Percentiles rank a stretch among this genome's conserved stretches.
phyloP scores from a whole-genome alignment of 2,113 vertebrate species.

The Tautogolabrus adspersus region DNA sequence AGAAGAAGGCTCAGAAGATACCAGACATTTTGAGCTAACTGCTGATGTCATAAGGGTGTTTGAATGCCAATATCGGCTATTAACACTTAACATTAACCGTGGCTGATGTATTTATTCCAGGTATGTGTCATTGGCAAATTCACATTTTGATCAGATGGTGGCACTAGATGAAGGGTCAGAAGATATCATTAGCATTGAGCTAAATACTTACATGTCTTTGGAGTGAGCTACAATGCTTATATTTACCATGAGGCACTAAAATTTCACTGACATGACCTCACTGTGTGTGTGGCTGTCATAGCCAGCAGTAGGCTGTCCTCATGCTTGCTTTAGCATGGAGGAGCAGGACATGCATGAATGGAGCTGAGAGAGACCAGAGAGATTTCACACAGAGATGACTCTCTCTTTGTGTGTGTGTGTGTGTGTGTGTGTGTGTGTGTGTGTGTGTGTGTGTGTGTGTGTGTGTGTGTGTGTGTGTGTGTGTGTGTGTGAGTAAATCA shows the following conservation, averaged over 20 bases:
- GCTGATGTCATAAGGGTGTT: too few relatives aligned
- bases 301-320: conserved; percentile 65
- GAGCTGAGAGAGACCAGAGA: conserved; percentile 64
- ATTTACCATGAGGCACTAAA: too few relatives aligned
- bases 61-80: too few relatives aligned
- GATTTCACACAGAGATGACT: conserved; percentile 64
- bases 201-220: too few relatives aligned
- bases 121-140: too few relatives aligned
- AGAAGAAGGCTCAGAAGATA: neutral
- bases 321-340: conserved; percentile 72
- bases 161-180: too few relatives aligned
- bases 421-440: conserved; percentile 43
- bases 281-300: conserved; percentile 55
- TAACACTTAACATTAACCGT: too few relatives aligned
- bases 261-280: neutral
- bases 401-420: conserved; percentile 20
- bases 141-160: too few relatives aligned
- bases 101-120: too few relatives aligned
- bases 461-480: conserved; percentile 36
- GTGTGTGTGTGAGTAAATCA: neutral
- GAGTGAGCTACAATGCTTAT: too few relatives aligned
- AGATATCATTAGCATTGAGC: too few relatives aligned
- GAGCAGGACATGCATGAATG: conserved; percentile 66
- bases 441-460: conserved; percentile 27
- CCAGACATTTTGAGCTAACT: too few relatives aligned